Percentiles rank a stretch among this genome's conserved stretches.
These are phyloP conservation scores for Isichthys henryi DNA, from an alignment of 2,113 vertebrate genomes.

Conservation along the genomic window DNA sequence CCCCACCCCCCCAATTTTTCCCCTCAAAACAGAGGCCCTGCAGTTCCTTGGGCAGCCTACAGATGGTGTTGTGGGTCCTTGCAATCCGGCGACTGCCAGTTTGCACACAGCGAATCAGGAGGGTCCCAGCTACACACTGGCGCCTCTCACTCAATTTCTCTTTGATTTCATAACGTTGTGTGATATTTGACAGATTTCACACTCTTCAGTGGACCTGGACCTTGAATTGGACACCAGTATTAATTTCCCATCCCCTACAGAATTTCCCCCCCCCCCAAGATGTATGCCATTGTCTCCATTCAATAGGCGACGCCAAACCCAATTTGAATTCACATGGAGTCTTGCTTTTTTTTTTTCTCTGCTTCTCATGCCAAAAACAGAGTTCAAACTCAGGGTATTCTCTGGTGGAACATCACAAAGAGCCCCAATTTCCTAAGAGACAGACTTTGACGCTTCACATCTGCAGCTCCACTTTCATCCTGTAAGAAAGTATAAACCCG, in stretches of 20 bases:
- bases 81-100: not conserved
- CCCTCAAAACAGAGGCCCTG: not conserved
- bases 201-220: conserved; percentile 11
- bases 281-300: conserved; percentile 4
- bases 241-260: conserved; percentile 2
- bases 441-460: conserved; percentile 9
- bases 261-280: not conserved
- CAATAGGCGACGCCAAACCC: conserved; percentile 12
- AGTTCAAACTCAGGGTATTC: conserved; percentile 18
- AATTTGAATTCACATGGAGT: not conserved
- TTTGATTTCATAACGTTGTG: conserved; percentile 51
- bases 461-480: conserved; percentile 9
- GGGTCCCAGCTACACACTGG: conserved; percentile 7
- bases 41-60: not conserved
- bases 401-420: conserved; percentile 21
- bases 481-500: not conserved
- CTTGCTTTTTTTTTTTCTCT: not conserved
- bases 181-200: conserved; percentile 31
- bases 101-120: conserved; percentile 4
- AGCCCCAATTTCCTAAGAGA: conserved; percentile 23
- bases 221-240: not conserved
- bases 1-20: not conserved
- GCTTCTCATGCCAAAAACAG: conserved; percentile 12
- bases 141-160: conserved; percentile 11
- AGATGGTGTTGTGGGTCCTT: conserved; percentile 5